Base-by-base conservation (phyloP, 2,113 vertebrate genomes). In the Telmatochromis sp. region DNA sequence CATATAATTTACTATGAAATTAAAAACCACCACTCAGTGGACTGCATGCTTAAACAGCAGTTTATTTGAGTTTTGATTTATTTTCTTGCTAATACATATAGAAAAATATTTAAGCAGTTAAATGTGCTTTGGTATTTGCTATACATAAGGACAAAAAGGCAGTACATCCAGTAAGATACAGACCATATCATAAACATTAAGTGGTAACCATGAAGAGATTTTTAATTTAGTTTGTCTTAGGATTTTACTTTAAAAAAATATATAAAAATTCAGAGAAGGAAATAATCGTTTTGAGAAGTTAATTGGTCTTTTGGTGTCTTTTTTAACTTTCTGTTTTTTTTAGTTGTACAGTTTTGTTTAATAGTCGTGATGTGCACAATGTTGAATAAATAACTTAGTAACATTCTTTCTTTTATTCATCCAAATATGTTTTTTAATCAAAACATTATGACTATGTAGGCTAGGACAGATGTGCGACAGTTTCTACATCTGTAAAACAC, bases 401-500 rank as follows among this genome's bases (percentile, higher is more conserved):
- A 63, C 0, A 2, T 2, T 7, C 4, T 65, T 12, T 65, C 31
- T 35, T 65, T 65, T 65, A 35, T 65, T n/a, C 31, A 65, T 65
- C 31, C 17, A 65, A 65, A 65, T 65, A 1, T 65, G 15, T n/a
- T 0, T 63, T 63, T 63, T 0, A 35, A 0, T 63, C 31, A n/a
- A 65, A 65, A 35, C 4, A 2, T 63, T 63, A 12, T 65, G 31
- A 65, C 15, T n/a, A 1, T n/a, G 17, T 63, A 23, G 58, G 58
- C 2, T 35, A 35, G 31, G 0, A 63, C 58, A 35, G 58, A 35
- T 33, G 31, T 63, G 31, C 0, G 1, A 35, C 17, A 63, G 17
- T 63, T 0, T 63, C 58, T 11, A n/a, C 58, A 63, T 11, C 31
- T 58, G 0, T 58, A 26, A 55, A 57, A 0, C 31, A 63, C 6